phyloP scores from a whole-genome alignment of 2,113 vertebrate species.

The Melanerpes formicivorus region DNA sequence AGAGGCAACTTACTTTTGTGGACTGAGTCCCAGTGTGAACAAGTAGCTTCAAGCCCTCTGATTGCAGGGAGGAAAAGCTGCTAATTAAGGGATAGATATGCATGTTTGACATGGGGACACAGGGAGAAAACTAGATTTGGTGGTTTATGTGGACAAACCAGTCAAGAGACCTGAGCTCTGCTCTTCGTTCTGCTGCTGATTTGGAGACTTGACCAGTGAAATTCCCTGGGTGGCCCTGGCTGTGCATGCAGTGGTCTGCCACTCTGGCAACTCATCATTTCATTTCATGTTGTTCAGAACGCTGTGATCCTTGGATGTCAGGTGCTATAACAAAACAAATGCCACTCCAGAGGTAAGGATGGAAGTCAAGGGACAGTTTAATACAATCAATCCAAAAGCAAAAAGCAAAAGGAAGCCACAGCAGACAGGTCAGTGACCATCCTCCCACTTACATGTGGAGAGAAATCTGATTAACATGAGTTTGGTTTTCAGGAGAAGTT shows the following conservation, averaged over 20 bases:
- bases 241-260: not conserved
- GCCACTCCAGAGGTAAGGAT: not conserved
- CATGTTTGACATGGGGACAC: not conserved
- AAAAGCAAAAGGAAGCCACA: slow-evolving; percentile 14
- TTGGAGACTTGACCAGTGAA: not conserved
- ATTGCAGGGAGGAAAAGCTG: not conserved
- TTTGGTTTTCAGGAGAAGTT: not conserved
- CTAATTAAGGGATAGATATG: not conserved
- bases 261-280: not conserved
- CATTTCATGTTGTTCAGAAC: not conserved
- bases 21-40: not conserved
- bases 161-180: not conserved
- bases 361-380: not conserved
- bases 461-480: not conserved
- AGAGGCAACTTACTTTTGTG: not conserved
- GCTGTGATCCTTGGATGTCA: not conserved
- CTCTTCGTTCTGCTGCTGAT: not conserved
- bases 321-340: slow-evolving; percentile 16
- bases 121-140: not conserved
- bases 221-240: not conserved
- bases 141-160: not conserved
- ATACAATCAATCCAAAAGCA: not conserved
- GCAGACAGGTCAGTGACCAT: not conserved
- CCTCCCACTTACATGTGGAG: not conserved
- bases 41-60: not conserved